Base-by-base conservation (phyloP, 2,113 vertebrate species). In the Mustela nigripes region DNA sequence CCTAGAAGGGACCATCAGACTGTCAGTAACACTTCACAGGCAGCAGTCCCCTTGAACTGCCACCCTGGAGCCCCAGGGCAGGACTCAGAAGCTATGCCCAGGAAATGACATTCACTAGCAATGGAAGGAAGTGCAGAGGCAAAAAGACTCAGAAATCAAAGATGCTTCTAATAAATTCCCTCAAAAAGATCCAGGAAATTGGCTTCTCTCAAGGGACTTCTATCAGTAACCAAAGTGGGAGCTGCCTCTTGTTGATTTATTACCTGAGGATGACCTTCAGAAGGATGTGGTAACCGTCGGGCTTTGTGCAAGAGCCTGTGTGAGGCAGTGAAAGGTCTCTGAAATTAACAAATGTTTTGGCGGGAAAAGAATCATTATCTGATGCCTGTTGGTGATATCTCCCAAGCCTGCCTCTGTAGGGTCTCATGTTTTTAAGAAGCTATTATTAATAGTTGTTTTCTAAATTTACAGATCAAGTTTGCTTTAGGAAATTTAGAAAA, bases 121-220 rank as follows among this genome's bases (percentile, higher is more conserved):
- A 76, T 7, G 10, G 56, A 42, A 97, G 71, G 48, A 94, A 97
- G 94, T 58, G 33, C 2, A 65, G 36, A 48, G 19, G 31, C 14
- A 33, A 60, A 5, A 15, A 15, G 60, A 33, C 88, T 78, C 69
- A 79, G 67, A 45, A 93, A 80, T 58, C 82, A 50, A 82, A 95
- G 76, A 82, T 36, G n/a, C 73, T 80, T 91, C 11, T 50, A 74
- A 82, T 76, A 42, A 74, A 53, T 83, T 79, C 48, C 45, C 48
- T 94, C 58, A 73, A 88, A 95, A 90, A 95, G 58, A 83, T 74
- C 39, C n/a, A 53, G 36, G 58, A 88, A 92, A 94, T n/a, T 67
- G n/a, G 15, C 28, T 92, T 94, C 85, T 76, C 48, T 58, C 0
- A 0, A 33, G 26, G 69, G n/a, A 93, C 28, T 36, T 62, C 39